Evolutionary conservation across 2,888 invertebrate genomes (phyloP).

Genomic region (Plemyria rubiginata): DNA sequence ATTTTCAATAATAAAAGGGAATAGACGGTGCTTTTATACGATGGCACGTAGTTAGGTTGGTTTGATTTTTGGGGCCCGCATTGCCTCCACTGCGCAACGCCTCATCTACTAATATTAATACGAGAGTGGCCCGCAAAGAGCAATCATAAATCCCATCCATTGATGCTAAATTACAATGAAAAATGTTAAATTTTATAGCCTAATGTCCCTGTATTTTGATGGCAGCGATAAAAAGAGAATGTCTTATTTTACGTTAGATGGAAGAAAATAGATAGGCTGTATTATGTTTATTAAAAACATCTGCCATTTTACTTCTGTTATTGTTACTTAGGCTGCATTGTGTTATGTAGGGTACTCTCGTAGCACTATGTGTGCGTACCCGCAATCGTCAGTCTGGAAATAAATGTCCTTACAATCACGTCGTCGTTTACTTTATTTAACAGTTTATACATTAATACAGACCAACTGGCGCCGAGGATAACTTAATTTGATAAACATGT

Average conservation of each 20-base stretch:
- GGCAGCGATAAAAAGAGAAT: slow-evolving; percentile 40
- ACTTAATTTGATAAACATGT: too few species aligned
- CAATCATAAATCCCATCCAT: slow-evolving; percentile 58
- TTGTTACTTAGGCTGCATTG: not conserved
- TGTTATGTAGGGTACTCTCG: too few species aligned
- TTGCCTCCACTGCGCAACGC: slow-evolving; percentile 14
- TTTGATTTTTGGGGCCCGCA: slow-evolving; percentile 40
- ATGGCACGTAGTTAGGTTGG: slow-evolving; percentile 52
- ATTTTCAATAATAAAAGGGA: too few species aligned
- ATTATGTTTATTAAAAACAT: slow-evolving; percentile 41
- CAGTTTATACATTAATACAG: too few species aligned
- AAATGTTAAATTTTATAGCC: slow-evolving; percentile 50
- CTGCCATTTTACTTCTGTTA: slow-evolving; percentile 24
- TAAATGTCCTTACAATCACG: too few species aligned
- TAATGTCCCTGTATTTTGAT: slow-evolving; percentile 43
- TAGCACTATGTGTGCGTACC: too few species aligned
- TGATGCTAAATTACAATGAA: slow-evolving; percentile 54
- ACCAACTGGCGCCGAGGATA: too few species aligned
- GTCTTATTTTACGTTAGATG: slow-evolving; percentile 43
- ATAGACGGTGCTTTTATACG: too few species aligned
- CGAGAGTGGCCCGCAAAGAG: slow-evolving; percentile 48
- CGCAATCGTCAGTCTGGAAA: too few species aligned
- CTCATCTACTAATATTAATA: slow-evolving; percentile 51
- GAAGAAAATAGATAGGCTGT: slow-evolving; percentile 40
- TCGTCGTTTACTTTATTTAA: too few species aligned